Evolutionary conservation across 2,113 vertebrate genomes (phyloP).

Genomic region (Miniopterus natalensis): DNA sequence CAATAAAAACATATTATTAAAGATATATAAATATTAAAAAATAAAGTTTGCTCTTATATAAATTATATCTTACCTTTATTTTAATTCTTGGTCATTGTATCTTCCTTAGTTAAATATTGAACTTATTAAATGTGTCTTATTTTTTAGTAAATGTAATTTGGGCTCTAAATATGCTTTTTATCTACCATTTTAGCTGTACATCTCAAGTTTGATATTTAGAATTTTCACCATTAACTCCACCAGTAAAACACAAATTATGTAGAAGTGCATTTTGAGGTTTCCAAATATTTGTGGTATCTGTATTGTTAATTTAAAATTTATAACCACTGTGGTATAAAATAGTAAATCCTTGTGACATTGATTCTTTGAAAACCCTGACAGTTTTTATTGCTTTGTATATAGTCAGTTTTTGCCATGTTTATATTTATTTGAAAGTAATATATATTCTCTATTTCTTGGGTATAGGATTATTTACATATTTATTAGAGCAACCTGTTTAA

Average conservation of each 20-base stretch:
- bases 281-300: no score
- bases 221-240: not conserved
- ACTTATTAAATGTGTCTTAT: not conserved
- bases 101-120: not conserved
- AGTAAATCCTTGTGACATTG: no score
- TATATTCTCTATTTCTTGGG: not conserved
- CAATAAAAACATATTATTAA: no score
- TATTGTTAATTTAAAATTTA: no score
- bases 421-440: not conserved
- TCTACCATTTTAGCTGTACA: not conserved
- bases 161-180: not conserved
- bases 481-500: not conserved
- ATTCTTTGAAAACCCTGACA: not conserved
- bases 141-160: not conserved
- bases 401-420: not conserved
- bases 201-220: not conserved
- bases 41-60: not conserved
- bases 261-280: no score
- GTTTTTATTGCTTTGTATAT: not conserved
- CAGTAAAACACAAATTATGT: not conserved
- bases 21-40: no score
- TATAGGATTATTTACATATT: not conserved
- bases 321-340: no score
- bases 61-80: not conserved
- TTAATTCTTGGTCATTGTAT: not conserved